Base-by-base conservation (phyloP, 2,888 invertebrate genomes). In the Cheilosia urbana region DNA sequence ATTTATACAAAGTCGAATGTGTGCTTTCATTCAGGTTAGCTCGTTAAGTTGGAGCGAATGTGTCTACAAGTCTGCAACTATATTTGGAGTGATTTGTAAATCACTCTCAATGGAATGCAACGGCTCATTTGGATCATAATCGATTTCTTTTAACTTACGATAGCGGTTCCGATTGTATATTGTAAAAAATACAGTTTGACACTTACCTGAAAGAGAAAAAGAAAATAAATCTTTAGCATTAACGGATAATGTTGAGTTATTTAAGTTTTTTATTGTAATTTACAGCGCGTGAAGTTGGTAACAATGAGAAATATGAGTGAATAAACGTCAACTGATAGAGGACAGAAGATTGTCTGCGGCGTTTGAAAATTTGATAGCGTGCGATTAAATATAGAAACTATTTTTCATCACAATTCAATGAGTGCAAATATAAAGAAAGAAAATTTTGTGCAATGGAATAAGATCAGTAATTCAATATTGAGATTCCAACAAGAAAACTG, bases 171-270 rank as follows among this genome's bases (percentile, higher is more conserved):
- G 6, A 17, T 1, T 40, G 9, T n/a, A 11, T 21, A 13, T 13
- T 19, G 27, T 27, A 27, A 30, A 30, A n/a, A 11, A 45, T 45
- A 19, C 0, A 6, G 24, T 19, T 57, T 30, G 27, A 11, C 45
- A 80, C 80, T 80, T 80, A 80, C 80, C 80, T 80, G 65, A 11
- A 80, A 80, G n/a, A 53, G 17, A 40, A 34, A 62, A 30, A 62
- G 15, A 37, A 53, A 47, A n/a, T 9, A 27, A 21, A 51, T 37
- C 9, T 24, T 19, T 47, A 47, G 19, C 9, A 47, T 47, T 11
- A 9, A 13, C 4, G 13, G 13, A 37, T 37, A 37, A 11, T 47
- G 7, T 47, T 47, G n/a, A n/a, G 47, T 6, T 3, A 7, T 0
- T n/a, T 1, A 47, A 9, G 19, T 9, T 9, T 9, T 47, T 19